Percentiles rank a stretch among this genome's conserved stretches.
phyloP scores from a whole-genome alignment of 2,888 invertebrate species.

The Phaedon cochleariae region DNA sequence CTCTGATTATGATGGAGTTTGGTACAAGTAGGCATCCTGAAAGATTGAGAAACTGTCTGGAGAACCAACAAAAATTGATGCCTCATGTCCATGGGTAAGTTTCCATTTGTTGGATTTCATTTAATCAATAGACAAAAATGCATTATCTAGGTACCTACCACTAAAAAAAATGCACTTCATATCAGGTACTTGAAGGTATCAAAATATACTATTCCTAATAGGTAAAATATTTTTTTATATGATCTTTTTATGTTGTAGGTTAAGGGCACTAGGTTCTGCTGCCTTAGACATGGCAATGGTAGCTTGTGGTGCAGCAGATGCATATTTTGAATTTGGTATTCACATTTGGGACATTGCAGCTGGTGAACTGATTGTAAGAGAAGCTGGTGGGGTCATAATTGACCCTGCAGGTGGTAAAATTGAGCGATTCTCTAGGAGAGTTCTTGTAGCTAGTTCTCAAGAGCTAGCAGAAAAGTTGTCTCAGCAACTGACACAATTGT shows the following conservation, averaged over 20 bases:
- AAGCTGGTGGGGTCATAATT: conserved; percentile 91
- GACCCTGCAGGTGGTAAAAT: conserved; percentile 87
- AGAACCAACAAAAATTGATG: conserved; percentile 73
- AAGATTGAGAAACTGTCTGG: conserved; percentile 71
- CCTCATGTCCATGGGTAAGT: conserved; percentile 77
- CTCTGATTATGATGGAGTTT: conserved; percentile 79
- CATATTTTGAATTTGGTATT: conserved; percentile 90
- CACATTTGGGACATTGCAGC: conserved; percentile 95
- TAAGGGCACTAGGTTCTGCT: conserved; percentile 89
- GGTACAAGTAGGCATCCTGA: conserved; percentile 76
- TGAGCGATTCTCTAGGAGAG: conserved; percentile 82
- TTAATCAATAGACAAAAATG: no score
- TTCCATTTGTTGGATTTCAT: no score
- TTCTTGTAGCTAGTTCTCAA: conserved; percentile 79
- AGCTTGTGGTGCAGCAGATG: conserved; percentile 88
- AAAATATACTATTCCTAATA: no score
- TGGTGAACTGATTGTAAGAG: conserved; percentile 87
- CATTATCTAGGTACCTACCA: no score
- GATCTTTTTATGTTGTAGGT: conserved; percentile 64
- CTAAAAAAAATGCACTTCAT: no score
- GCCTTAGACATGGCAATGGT: conserved; percentile 96
- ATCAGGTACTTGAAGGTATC: no score
- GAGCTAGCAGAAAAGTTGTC: conserved; percentile 76
- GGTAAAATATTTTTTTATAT: no score
- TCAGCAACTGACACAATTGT: conserved; percentile 72